Evolutionary conservation across 2,888 invertebrate genomes (phyloP).

Genomic region (Chromoteleia sp.): DNA sequence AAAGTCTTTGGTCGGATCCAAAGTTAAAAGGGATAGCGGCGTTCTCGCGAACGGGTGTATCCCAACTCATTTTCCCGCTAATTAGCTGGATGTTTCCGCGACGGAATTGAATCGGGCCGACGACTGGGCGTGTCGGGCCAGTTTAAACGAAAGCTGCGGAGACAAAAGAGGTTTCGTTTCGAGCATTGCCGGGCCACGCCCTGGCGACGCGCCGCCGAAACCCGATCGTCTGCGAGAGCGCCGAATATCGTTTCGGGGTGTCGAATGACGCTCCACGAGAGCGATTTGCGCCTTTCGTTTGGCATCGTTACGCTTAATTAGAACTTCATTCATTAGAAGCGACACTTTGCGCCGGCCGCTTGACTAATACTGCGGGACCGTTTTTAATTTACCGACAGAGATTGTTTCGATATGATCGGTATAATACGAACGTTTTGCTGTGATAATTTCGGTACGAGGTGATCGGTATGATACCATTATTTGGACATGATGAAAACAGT

Average conservation of each 20-base stretch:
- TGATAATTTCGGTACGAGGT: slow-evolving; percentile 49
- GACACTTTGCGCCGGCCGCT: slow-evolving; percentile 24
- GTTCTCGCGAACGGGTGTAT: slow-evolving; percentile 53
- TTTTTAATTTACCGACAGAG: slow-evolving; percentile 49
- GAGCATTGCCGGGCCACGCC: slow-evolving; percentile 64
- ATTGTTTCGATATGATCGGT: no score
- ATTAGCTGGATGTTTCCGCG: slow-evolving; percentile 62
- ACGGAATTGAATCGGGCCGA: slow-evolving; percentile 49
- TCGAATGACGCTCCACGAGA: slow-evolving; percentile 50
- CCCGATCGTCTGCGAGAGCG: slow-evolving; percentile 53
- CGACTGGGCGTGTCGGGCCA: slow-evolving; percentile 35
- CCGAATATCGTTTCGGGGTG: slow-evolving; percentile 33
- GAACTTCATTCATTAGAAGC: slow-evolving; percentile 46
- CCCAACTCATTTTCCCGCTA: slow-evolving; percentile 66
- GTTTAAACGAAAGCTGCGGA: slow-evolving; percentile 44
- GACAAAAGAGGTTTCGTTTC: slow-evolving; percentile 66
- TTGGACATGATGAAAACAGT: no score
- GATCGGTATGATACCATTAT: no score
- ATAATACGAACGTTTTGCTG: no score
- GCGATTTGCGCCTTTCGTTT: slow-evolving; percentile 21
- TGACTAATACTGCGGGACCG: not conserved
- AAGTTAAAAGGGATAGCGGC: slow-evolving; percentile 24
- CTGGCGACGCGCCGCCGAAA: slow-evolving; percentile 66
- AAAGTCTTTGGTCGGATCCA: not conserved
- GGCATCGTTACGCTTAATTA: slow-evolving; percentile 51